A percentile compares a stretch with the other conserved stretches of the same genome.
Evolutionary conservation across 2,797 vertebrate species (phyloP).

Genomic region (Channa striata): DNA sequence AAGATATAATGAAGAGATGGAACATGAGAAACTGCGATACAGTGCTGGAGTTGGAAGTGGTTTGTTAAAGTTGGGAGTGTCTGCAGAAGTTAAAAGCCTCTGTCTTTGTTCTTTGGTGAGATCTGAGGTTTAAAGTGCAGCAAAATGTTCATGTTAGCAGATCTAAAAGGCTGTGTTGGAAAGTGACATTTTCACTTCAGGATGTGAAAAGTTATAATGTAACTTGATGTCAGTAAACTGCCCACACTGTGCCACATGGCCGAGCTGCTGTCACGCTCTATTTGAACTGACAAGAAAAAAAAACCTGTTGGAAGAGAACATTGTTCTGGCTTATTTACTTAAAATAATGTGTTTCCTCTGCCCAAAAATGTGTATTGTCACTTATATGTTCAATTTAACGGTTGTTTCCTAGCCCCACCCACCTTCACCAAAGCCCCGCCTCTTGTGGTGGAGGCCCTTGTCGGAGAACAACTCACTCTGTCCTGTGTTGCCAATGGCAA

Average conservation of each 20-base stretch:
- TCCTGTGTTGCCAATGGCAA: conserved; percentile 88
- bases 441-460: conserved; percentile 82
- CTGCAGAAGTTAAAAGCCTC: conserved; percentile 5
- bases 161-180: conserved; percentile 31
- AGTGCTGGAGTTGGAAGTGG: not conserved
- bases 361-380: not conserved
- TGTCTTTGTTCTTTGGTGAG: conserved; percentile 17
- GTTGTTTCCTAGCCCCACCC: conserved; percentile 85
- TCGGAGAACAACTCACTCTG: conserved; percentile 82
- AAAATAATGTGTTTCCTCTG: not conserved
- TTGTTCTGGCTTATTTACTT: not conserved
- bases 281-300: conserved; percentile 20
- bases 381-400: conserved; percentile 4
- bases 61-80: conserved; percentile 26
- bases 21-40: not conserved
- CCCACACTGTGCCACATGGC: conserved; percentile 17
- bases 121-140: conserved; percentile 37
- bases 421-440: conserved; percentile 88
- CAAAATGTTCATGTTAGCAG: conserved; percentile 2
- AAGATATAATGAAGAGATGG: not conserved
- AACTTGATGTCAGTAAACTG: conserved; percentile 37
- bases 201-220: conserved; percentile 42
- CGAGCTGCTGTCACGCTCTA: conserved; percentile 32
- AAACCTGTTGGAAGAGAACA: conserved; percentile 1
- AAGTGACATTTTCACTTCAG: conserved; percentile 34